Conservation (phyloP, 92 coral and sea anemone genomes). For the Virgularia gustaviana region DNA sequence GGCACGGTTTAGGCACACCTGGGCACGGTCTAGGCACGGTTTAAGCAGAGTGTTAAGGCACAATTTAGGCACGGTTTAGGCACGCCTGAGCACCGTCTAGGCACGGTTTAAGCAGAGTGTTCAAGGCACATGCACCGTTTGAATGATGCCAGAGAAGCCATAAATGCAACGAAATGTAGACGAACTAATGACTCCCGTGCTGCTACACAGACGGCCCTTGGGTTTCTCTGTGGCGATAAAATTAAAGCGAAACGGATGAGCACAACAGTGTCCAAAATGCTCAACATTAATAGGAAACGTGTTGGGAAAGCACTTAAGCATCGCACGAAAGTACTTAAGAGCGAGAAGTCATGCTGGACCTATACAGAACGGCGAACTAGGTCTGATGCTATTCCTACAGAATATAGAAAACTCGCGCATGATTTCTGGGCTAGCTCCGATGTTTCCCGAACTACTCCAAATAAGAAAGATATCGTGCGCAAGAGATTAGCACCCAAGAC, state of each 20-base stretch:
- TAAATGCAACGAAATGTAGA: background rate
- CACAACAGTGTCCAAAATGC: slow-evolving; percentile 39
- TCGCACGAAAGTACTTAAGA: background rate
- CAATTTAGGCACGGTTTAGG: no score
- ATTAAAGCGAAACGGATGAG: slow-evolving; percentile 9
- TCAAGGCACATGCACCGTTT: background rate
- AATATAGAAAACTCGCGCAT: slow-evolving; percentile 32
- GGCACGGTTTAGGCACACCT: background rate
- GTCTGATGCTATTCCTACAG: slow-evolving; percentile 37
- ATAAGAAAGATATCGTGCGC: slow-evolving; percentile 33
- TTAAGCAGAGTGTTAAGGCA: slow-evolving; percentile 14
- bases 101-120: no score
- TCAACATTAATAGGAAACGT: slow-evolving; percentile 21
- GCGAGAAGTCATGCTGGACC: slow-evolving; percentile 30
- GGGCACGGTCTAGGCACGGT: background rate
- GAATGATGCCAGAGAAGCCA: slow-evolving; percentile 14
- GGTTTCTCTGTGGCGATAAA: slow-evolving; percentile 33
- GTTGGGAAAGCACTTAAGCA: background rate
- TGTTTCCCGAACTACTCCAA: slow-evolving; percentile 34
- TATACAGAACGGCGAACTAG: slow-evolving; percentile 26
- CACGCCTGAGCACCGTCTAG: no score
- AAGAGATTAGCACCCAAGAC: slow-evolving; percentile 41
- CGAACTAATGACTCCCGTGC: slow-evolving; percentile 13
- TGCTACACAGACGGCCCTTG: slow-evolving; percentile 14
- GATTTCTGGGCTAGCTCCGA: slow-evolving; percentile 47